Conservation (phyloP, 2,797 vertebrate species). For the Chromis chromis region DNA sequence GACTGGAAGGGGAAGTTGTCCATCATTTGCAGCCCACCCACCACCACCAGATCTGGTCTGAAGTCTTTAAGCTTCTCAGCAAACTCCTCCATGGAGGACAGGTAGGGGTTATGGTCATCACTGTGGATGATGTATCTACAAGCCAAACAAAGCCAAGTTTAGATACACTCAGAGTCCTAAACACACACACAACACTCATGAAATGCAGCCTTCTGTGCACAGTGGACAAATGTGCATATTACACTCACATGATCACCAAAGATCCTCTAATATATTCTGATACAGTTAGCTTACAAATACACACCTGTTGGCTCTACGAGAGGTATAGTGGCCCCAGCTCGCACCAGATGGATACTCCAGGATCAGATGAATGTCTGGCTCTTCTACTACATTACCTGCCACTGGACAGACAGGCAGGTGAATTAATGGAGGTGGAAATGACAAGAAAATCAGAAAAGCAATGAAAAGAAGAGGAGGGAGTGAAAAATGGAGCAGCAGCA, state of each 20-base stretch:
- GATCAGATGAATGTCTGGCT: slow-evolving; percentile 89
- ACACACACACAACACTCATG: not conserved
- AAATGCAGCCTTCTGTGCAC: not conserved
- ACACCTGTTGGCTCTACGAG: slow-evolving; percentile 88
- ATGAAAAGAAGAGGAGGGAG: not conserved
- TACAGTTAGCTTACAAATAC: not conserved
- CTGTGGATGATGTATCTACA: slow-evolving; percentile 89
- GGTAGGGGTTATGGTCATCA: slow-evolving; percentile 88
- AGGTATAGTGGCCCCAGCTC: slow-evolving; percentile 84
- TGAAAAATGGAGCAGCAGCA: not conserved
- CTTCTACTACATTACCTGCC: slow-evolving; percentile 85
- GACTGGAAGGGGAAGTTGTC: slow-evolving; percentile 88
- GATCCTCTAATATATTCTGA: not conserved
- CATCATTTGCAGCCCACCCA: slow-evolving; percentile 91
- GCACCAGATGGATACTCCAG: slow-evolving; percentile 88
- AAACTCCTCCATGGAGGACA: slow-evolving; percentile 87
- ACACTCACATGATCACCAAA: no score
- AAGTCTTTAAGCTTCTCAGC: slow-evolving; percentile 80
- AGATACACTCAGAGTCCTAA: not conserved
- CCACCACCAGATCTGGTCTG: slow-evolving; percentile 85
- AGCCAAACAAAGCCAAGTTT: not conserved
- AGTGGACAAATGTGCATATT: no score
- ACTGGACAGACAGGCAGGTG: slow-evolving; percentile 69
- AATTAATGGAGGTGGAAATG: not conserved
- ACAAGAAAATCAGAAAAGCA: not conserved